Conservation (phyloP, 1,140 invertebrate species). For the Yoshiicerus persimilis region DNA sequence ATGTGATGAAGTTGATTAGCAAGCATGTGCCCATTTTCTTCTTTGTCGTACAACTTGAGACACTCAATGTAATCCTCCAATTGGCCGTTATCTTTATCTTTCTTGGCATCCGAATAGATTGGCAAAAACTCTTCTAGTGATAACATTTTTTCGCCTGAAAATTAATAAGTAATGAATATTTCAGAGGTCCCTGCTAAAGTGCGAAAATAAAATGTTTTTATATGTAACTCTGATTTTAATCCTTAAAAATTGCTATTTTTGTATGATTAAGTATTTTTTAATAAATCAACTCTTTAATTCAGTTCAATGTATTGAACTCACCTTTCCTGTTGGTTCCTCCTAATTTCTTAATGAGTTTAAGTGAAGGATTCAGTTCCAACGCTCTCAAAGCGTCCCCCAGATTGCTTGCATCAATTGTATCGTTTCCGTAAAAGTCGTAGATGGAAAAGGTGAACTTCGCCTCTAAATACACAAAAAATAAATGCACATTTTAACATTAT, state of each 20-base stretch:
- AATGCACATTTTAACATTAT: too few relatives aligned
- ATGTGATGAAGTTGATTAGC: conserved; percentile 95
- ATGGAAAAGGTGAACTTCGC: conserved; percentile 83
- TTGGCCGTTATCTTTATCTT: conserved; percentile 92
- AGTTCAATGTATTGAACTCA: conserved; percentile 47
- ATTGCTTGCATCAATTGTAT: conserved; percentile 77
- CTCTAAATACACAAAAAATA: conserved; percentile 57
- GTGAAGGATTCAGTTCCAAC: conserved; percentile 76
- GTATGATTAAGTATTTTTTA: too few relatives aligned
- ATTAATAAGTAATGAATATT: too few relatives aligned
- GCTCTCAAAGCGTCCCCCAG: conserved; percentile 88
- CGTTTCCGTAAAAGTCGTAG: conserved; percentile 80
- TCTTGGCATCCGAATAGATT: conserved; percentile 70
- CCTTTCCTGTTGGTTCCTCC: conserved; percentile 94
- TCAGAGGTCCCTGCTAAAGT: too few relatives aligned
- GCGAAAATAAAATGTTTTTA: too few relatives aligned
- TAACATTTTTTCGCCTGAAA: conserved; percentile 69
- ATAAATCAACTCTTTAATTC: too few relatives aligned
- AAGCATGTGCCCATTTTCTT: conserved; percentile 94
- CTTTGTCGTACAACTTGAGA: conserved; percentile 98
- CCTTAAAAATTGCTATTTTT: too few relatives aligned
- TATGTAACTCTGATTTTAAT: too few relatives aligned
- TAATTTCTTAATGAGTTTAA: conserved; percentile 83
- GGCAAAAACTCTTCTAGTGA: conserved; percentile 96
- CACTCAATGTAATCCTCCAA: conserved; percentile 99